Base-by-base conservation (phyloP, 1,140 invertebrate genomes). In the Drosophila arawakana region DNA sequence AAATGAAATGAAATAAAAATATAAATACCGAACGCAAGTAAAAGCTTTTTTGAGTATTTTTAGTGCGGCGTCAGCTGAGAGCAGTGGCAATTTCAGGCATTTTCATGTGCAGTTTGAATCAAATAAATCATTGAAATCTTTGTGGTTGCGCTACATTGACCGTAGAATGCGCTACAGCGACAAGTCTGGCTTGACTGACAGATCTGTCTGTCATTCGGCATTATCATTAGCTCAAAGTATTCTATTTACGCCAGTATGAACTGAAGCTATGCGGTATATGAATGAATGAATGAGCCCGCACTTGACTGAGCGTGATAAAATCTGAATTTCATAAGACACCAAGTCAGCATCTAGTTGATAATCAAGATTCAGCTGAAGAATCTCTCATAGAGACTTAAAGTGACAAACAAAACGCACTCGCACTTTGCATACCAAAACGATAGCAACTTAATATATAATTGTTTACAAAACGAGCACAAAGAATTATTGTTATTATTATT, bases 391-490 rank as follows among this genome's bases (percentile, higher is more conserved):
- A 34, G n/a, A 7, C 13, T 11, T 49, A 63, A 71, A 49, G 50
- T 55, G 54, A 35, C 57, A 69, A 76, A 70, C 58, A 61, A 69
- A 60, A 73, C 69, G 55, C 62, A 78, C 76, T 78, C 74, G 75
- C 81, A 81, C 67, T 85, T 85, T 85, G 70, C 75, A 86, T 82
- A 73, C 83, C 76, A 80, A 77, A 30, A 66, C 66, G 83, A 65
- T 69, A 79, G 50, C 68, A 72, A 82, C 73, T 83, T 80, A 69
- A 88, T 83, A 81, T 84, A 89, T 80, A 80, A 86, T 88, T 86
- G 77, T 86, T 82, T 80, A 83, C 79, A 76, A 74, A 80, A 66
- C 80, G 73, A 60, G 71, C 80, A 80, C 83, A 88, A 80, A 81
- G 80, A 73, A 86, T 30, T 30, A 30, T 30, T 30, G 82, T 76